Evolutionary conservation across 2,888 invertebrate species (phyloP), one percentile per base, ranked within the genome.

Genomic region (Drosophila recens): DNA sequence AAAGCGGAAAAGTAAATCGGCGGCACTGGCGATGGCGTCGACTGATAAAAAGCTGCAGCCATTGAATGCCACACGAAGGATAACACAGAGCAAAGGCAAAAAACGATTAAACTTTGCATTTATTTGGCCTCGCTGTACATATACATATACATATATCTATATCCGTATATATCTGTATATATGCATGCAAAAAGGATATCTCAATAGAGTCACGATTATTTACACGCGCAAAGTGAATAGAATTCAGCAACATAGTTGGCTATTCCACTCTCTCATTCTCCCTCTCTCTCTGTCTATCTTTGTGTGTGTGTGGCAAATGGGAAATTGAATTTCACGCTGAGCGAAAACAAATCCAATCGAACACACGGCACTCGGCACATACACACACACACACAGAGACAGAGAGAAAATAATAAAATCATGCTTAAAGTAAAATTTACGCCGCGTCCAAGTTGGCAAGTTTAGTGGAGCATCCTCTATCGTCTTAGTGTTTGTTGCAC

Each of bases 91-190:
- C 56, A 63, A 68, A 49, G 65, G 65, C 67, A 61, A 53, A 76
- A 90, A 91, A 80, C 91, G 91, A 91, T 91, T 91, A 91, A 91
- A 85, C 89, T 90, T 87, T 90, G 88, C 87, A 90, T 87, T 77
- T 77, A 69, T 77, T 79, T 78, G 66, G 58, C 48, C 53, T 67
- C 49, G n/a, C 67, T 61, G 10, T 17, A 30, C 23, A 45, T 13
- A 33, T 23, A 38, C 13, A 40, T 33, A n/a, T 15, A 40, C 17
- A 11, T 30, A 27, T 42, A 23, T 11, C 10, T 49, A 20, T 49
- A 23, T 20, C n/a, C n/a, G 15, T n/a, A 10, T 30, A 38, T 38
- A n/a, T 57, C n/a, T 27, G n/a, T 40, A 10, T 20, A 38, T 58
- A 33, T 68, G 71, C 75, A 81, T 81, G 76, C 82, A 79, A 80